phyloP scores from a whole-genome alignment of 2,797 vertebrate genomes.

The Anabacerthia variegaticeps region DNA sequence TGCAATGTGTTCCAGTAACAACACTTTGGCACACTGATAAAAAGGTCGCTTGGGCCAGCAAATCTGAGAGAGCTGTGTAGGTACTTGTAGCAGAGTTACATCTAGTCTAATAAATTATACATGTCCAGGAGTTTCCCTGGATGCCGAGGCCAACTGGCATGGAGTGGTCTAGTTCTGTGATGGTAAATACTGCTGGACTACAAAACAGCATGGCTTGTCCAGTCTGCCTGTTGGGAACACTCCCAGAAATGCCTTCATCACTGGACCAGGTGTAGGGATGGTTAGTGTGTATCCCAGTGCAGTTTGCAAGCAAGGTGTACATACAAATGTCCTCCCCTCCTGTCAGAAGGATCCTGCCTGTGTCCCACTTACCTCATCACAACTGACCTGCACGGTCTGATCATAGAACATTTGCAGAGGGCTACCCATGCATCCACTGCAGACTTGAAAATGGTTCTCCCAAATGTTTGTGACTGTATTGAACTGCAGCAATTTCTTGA shows the following conservation, averaged over 20 bases:
- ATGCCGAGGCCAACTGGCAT: neutral
- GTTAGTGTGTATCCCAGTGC: neutral
- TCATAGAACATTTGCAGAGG: neutral
- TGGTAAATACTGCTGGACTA: neutral
- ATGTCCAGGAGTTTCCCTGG: neutral
- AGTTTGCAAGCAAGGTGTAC: neutral
- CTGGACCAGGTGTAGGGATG: neutral
- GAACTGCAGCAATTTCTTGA: neutral
- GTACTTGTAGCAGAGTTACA: neutral
- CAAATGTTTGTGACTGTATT: neutral
- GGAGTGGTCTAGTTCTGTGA: neutral
- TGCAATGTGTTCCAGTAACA: neutral
- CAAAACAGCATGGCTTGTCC: neutral
- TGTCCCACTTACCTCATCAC: neutral
- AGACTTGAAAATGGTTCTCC: neutral
- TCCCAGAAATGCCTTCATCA: neutral
- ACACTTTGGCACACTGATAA: accelerated
- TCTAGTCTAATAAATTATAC: neutral
- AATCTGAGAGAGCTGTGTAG: neutral
- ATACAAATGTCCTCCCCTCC: neutral
- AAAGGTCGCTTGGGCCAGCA: neutral
- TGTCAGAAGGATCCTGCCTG: neutral
- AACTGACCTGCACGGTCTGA: neutral
- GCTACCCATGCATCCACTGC: neutral
- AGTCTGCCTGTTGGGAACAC: neutral